phyloP scores from a whole-genome alignment of 2,113 vertebrate species.

The Hystrix cristata region DNA sequence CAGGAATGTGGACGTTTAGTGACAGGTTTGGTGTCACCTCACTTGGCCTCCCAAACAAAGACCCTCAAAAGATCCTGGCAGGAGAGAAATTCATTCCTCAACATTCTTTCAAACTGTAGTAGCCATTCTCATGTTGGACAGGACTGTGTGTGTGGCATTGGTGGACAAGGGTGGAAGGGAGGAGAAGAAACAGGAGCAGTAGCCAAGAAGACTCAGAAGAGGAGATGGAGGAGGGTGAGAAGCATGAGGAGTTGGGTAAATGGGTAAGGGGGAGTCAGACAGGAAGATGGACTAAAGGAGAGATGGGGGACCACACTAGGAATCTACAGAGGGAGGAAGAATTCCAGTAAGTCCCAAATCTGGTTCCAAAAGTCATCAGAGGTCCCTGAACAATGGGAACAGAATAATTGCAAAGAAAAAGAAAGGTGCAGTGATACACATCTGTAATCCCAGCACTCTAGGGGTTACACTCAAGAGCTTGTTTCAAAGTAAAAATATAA shows the following conservation, averaged over 20 bases:
- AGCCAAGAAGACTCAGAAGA: background rate
- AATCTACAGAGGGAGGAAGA: background rate
- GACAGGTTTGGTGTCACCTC: background rate
- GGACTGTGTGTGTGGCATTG: background rate
- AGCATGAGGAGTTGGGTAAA: background rate
- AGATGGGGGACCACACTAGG: background rate
- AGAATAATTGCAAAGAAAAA: background rate
- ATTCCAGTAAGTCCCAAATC: too few species aligned
- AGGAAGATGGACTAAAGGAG: too few species aligned
- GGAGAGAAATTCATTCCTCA: background rate
- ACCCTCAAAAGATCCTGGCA: background rate
- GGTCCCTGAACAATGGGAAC: background rate
- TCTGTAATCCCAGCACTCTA: too few species aligned
- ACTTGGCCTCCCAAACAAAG: background rate
- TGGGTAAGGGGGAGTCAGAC: background rate
- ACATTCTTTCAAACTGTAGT: too few species aligned
- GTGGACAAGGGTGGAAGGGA: too few species aligned
- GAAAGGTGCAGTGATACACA: background rate
- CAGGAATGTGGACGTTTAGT: background rate
- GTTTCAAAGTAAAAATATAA: too few species aligned
- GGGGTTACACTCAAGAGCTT: too few species aligned
- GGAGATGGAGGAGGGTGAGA: background rate
- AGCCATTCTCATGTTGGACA: background rate
- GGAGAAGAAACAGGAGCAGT: too few species aligned
- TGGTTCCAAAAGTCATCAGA: background rate